phyloP scores from a whole-genome alignment of 2,888 invertebrate species.

The Rotaria magnacalcarata region DNA sequence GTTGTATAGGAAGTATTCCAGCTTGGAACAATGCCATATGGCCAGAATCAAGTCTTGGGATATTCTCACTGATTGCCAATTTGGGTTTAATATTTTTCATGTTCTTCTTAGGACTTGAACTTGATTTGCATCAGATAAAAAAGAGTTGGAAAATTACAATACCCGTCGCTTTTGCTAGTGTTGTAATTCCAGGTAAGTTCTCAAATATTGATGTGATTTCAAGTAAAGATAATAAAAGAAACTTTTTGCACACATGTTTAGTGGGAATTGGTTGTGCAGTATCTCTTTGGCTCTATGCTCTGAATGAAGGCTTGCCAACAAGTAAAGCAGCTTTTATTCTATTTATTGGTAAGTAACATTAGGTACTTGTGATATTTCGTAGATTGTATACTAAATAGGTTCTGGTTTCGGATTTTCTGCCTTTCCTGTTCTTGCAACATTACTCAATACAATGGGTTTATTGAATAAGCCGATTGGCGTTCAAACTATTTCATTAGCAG shows the following conservation, averaged over 20 bases:
- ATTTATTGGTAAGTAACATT: not conserved
- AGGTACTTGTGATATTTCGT: too few relatives aligned
- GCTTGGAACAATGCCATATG: conserved; percentile 10
- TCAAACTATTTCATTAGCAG: conserved; percentile 12
- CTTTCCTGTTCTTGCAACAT: not conserved
- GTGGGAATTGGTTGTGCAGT: conserved; percentile 9
- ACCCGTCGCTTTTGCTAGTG: not conserved
- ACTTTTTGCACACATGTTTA: not conserved
- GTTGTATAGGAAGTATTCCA: not conserved
- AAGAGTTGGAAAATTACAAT: conserved; percentile 2
- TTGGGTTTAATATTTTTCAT: conserved; percentile 30
- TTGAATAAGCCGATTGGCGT: not conserved
- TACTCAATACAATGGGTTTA: not conserved
- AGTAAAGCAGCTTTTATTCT: conserved; percentile 17
- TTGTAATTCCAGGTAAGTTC: not conserved
- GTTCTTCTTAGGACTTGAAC: conserved; percentile 23
- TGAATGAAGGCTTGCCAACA: not conserved
- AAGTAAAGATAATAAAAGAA: too few relatives aligned
- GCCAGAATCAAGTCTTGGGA: not conserved
- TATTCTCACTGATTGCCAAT: not conserved
- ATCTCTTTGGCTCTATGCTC: not conserved
- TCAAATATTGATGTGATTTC: not conserved
- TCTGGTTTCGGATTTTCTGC: not conserved
- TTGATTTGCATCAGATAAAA: not conserved
- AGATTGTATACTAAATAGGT: not conserved